Evolutionary conservation across 2,113 vertebrate species (phyloP).

Genomic region (Lathamus discolor): DNA sequence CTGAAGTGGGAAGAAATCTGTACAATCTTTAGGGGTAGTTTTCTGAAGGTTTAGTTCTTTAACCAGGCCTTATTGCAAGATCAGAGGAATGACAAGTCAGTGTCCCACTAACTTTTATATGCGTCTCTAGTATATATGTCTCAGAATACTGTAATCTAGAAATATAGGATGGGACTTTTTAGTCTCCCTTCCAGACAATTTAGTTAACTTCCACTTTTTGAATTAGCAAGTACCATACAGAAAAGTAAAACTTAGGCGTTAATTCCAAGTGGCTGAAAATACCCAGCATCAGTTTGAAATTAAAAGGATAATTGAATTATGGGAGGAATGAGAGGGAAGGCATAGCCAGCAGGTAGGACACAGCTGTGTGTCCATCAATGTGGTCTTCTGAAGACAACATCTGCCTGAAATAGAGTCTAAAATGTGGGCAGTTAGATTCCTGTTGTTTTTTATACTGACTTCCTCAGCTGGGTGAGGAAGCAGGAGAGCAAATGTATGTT

Average conservation of each 20-base stretch:
- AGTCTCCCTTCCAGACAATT: background rate
- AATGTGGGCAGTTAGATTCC: background rate
- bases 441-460: background rate
- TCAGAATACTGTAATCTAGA: background rate
- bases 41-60: background rate
- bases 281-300: background rate
- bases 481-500: background rate
- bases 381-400: background rate
- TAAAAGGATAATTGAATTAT: background rate
- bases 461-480: background rate
- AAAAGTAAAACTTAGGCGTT: background rate
- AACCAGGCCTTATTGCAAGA: background rate
- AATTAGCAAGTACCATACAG: background rate
- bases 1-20: background rate
- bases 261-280: background rate
- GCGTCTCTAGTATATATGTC: accelerated
- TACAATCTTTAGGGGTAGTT: background rate
- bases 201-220: background rate
- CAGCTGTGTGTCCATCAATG: background rate
- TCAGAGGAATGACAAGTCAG: background rate
- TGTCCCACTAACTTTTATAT: background rate
- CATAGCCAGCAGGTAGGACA: background rate
- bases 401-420: background rate
- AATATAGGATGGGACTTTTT: background rate
- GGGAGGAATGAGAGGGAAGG: background rate